Evolutionary conservation across 2,113 vertebrate species (phyloP).

Genomic region (Dryoscopus gambensis): DNA sequence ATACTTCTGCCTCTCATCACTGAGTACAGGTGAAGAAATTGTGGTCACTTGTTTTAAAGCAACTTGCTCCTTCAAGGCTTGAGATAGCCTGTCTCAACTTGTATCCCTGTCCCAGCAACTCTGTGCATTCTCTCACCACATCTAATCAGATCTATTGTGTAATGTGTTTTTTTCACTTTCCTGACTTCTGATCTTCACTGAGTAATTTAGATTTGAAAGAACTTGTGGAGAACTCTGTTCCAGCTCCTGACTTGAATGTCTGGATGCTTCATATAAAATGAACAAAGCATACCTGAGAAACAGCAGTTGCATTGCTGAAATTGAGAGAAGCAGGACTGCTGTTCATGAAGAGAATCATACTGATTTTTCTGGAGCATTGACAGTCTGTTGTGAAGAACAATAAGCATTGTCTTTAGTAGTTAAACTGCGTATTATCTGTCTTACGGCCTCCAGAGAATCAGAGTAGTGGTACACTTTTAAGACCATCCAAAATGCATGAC

Average conservation of each 20-base stretch:
- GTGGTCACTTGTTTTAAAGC: background rate
- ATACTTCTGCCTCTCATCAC: background rate
- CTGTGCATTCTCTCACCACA: background rate
- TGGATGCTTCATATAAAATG: background rate
- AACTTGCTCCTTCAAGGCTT: background rate
- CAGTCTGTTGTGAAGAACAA: background rate
- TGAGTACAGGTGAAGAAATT: background rate
- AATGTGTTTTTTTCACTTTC: background rate
- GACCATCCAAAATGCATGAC: background rate
- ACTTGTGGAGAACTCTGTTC: background rate
- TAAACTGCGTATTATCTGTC: background rate
- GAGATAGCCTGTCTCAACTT: background rate
- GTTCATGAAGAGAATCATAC: background rate
- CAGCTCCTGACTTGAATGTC: background rate
- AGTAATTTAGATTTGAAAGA: background rate
- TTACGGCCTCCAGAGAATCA: background rate
- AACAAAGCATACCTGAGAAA: background rate
- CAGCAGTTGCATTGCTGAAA: background rate
- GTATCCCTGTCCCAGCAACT: background rate
- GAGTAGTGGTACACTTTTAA: background rate
- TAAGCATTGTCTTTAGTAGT: background rate
- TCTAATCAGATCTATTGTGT: background rate
- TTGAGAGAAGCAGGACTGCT: background rate
- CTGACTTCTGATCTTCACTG: background rate
- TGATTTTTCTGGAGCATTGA: background rate